phyloP scores from a whole-genome alignment of 2,888 invertebrate genomes.

The Orthonychiurus folsomi region DNA sequence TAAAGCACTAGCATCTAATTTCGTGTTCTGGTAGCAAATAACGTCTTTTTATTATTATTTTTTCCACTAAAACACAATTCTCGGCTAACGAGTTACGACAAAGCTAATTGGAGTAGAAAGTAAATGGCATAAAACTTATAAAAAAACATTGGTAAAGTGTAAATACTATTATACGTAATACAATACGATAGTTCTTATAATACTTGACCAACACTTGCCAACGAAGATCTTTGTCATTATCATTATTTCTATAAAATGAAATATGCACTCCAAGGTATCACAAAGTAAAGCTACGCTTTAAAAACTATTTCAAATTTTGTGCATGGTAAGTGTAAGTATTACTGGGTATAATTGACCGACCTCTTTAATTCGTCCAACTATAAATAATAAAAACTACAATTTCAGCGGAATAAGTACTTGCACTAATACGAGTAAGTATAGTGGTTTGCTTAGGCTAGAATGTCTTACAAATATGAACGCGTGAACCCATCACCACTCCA shows the following conservation, averaged over 20 bases:
- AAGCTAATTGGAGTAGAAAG: background rate
- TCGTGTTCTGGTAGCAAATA: too few species aligned
- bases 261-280: slow-evolving; percentile 15
- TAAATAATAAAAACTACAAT: background rate
- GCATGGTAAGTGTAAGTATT: slow-evolving; percentile 15
- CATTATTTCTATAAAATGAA: background rate
- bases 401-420: too few species aligned
- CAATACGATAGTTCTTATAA: background rate
- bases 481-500: too few species aligned
- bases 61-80: too few species aligned
- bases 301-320: too few species aligned
- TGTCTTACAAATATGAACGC: too few species aligned
- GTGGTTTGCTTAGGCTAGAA: too few species aligned
- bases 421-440: too few species aligned
- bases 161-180: background rate
- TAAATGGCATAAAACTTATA: background rate
- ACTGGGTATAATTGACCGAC: slow-evolving; percentile 17
- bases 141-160: background rate
- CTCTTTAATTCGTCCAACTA: background rate
- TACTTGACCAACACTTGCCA: background rate
- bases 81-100: too few species aligned
- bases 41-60: too few species aligned
- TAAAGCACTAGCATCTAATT: too few species aligned
- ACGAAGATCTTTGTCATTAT: background rate
- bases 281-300: slow-evolving; percentile 9